These are phyloP conservation scores for Lasioglossum lativentre DNA, from an alignment of 2,888 invertebrate species.

Conservation along the genomic window DNA sequence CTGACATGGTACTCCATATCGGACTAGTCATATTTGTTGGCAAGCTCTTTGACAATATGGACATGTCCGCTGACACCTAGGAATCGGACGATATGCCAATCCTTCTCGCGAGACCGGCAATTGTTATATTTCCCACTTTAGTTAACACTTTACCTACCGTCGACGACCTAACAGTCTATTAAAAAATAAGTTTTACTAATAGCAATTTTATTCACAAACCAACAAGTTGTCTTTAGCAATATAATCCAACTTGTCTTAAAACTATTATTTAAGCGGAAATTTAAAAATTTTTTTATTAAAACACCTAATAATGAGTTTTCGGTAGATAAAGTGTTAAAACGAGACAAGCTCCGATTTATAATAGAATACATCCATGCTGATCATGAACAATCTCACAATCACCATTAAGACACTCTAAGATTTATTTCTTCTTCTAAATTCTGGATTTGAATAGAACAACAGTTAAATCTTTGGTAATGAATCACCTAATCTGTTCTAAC, in stretches of 20 bases:
- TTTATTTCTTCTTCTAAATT: background rate
- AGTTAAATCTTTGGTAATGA: background rate
- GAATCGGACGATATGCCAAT: constrained; percentile 13
- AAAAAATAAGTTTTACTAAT: background rate
- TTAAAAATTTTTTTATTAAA: background rate
- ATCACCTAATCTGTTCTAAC: background rate
- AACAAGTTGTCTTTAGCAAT: background rate
- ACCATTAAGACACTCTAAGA: background rate
- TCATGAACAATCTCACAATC: background rate
- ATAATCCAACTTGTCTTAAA: background rate
- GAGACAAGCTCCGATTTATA: background rate
- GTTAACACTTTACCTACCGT: background rate
- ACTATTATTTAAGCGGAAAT: background rate
- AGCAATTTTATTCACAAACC: background rate
- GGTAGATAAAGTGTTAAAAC: background rate
- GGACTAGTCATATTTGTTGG: background rate
- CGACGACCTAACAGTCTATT: background rate
- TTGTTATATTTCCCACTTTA: background rate
- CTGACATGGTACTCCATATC: background rate
- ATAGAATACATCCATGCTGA: background rate
- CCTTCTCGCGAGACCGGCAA: background rate
- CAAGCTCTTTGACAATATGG: background rate
- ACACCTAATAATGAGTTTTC: background rate
- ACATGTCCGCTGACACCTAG: background rate
- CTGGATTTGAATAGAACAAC: background rate